Base-by-base conservation (phyloP, 2,888 invertebrate genomes). In the Anodontia alba region DNA sequence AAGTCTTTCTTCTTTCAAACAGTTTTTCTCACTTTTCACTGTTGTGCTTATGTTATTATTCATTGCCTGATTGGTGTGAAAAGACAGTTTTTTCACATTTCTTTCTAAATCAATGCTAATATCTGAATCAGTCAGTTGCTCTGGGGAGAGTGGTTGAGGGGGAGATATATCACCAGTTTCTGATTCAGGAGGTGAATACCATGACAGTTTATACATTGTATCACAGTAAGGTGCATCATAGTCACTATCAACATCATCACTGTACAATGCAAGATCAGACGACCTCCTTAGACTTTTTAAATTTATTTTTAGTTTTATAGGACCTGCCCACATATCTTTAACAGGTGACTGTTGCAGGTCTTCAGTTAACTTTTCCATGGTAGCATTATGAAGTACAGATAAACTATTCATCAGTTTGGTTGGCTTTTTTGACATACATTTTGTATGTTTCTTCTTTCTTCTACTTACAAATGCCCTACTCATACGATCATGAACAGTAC, bases 371-470 rank as follows among this genome's bases (percentile, higher is more conserved):
- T 90, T 92, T 43, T 91, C 92, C 57, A 93, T 69, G 7, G 93
- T 93, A 0, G 92, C 93, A 88, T 92, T 89, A 88, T 93, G 93
- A 1, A 93, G 85, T 26, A 90, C 76, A 29, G 91, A 91, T 51
- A 93, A 78, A 73, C 90, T 92, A 68, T 87, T 89, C 86, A 92
- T 88, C 36, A 92, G 76, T 77, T 92, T 91, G 29, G 77, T 80
- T 38, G 83, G 36, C 49, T 68, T 81, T 29, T 29, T 57, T 57
- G 54, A 68, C n/a, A n/a, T n/a, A n/a, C n/a, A n/a, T n/a, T n/a
- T n/a, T 26, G 73, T 49, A 38, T 75, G 71, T 73, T 83, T 87
- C 66, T 77, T 80, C 15, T 86, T 76, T 0, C 78, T 88, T 49
- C 79, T 81, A 49, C 85, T 86, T 26, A 89, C 80, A 81, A 91